Percentiles rank a stretch among this genome's conserved stretches.
Evolutionary conservation across 92 coral and sea anemone genomes (phyloP).

Genomic region (Zoanthus sociatus): DNA sequence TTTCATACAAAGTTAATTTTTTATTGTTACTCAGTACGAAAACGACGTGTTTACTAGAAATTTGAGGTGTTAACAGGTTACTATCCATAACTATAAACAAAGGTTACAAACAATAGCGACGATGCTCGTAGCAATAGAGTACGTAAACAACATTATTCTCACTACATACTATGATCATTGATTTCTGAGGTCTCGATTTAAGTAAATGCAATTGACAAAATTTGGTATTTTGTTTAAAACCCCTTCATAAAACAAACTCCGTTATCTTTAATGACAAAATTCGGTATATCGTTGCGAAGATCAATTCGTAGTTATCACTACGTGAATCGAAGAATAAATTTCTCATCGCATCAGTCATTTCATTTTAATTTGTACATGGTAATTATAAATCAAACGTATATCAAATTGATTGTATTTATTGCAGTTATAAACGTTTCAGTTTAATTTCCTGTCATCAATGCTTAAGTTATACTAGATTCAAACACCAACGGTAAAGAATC

Average conservation of each 20-base stretch:
- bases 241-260: neutral
- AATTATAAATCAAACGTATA: neutral
- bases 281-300: neutral
- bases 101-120: slow-evolving; percentile 18
- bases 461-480: neutral
- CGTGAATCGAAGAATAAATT: neutral
- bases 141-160: neutral
- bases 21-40: neutral
- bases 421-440: neutral
- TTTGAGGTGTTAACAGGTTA: slow-evolving; percentile 32
- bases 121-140: slow-evolving; percentile 6
- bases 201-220: neutral
- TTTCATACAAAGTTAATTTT: neutral
- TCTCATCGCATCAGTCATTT: neutral
- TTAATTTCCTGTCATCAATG: neutral
- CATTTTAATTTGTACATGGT: neutral
- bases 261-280: neutral
- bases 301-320: slow-evolving; percentile 2
- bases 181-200: neutral
- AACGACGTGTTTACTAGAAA: slow-evolving; percentile 8
- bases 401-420: neutral
- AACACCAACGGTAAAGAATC: slow-evolving; percentile 6
- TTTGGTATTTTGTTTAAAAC: neutral
- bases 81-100: slow-evolving; percentile 40
- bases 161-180: neutral